Evolutionary conservation across 2,113 vertebrate genomes (phyloP).

Genomic region (Dendrocopos noguchii): DNA sequence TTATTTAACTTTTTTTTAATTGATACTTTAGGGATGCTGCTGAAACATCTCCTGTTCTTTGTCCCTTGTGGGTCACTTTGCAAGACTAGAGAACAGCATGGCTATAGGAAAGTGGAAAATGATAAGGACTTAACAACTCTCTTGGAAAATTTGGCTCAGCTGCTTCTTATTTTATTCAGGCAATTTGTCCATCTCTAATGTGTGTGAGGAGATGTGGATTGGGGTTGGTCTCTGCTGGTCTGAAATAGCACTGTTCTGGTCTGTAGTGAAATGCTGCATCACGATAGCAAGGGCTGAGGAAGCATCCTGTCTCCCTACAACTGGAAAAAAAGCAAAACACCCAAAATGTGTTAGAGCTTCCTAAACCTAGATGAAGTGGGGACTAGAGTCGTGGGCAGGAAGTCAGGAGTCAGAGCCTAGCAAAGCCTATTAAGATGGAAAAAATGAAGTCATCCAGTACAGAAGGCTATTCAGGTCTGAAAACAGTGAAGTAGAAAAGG

Average conservation of each 20-base stretch:
- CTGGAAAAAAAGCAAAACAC: not conserved
- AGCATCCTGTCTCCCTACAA: not conserved
- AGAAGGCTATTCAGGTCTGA: slow-evolving; percentile 51
- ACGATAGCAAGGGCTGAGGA: not conserved
- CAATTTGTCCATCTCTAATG: not conserved
- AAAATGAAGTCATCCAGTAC: slow-evolving; percentile 54
- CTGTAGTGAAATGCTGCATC: not conserved
- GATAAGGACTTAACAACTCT: not conserved
- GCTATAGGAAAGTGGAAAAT: not conserved
- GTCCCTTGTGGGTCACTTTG: not conserved
- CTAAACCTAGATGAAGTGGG: not conserved
- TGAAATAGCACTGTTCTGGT: not conserved
- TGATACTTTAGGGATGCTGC: not conserved
- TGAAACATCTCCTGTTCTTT: not conserved
- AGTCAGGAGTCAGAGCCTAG: slow-evolving; percentile 49
- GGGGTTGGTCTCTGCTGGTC: not conserved
- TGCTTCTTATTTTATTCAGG: not conserved
- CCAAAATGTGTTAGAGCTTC: not conserved
- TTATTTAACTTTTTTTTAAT: not conserved
- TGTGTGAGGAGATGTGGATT: not conserved
- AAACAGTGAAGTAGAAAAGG: not conserved
- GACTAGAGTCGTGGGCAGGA: slow-evolving; percentile 17
- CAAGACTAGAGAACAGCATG: not conserved
- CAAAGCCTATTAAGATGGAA: slow-evolving; percentile 48
- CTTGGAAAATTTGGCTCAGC: not conserved